Evolutionary conservation across 1,140 invertebrate genomes (phyloP), one percentile per base, ranked within the genome.

Genomic region (Sipha flava): DNA sequence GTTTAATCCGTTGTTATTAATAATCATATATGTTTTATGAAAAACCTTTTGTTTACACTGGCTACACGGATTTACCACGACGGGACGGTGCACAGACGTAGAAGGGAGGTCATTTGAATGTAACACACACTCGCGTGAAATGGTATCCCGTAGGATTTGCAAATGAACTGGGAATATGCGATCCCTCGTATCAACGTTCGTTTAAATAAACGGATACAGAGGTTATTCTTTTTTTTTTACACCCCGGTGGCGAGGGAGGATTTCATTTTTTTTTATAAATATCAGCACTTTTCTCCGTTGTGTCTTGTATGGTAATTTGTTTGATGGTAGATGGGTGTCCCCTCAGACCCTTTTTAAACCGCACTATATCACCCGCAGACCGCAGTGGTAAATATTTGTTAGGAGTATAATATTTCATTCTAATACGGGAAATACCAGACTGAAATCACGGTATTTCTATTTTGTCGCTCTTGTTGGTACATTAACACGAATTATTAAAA

Each of bases 281-380:
- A 77, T 77, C 73, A 77, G 73, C 73, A 77, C 73, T 59, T 43
- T 77, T 77, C 72, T 40, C 21, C 40, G 72, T 57, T 29, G 73
- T 77, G 49, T 77, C 73, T 77, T 77, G 73, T 77, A 77, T 77
- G 73, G 73, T 77, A 77, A 77, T 77, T 77, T 77, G 73, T 59
- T 77, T 59, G 52, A 23, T 16, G 52, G 73, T 47, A 31, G 12
- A 57, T 43, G 73, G 31, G 21, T 77, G 73, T 77, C 73, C 23
- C 73, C 52, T 43, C 49, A 40, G 73, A 77, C 73, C 73, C 73
- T 77, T 57, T 75, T 77, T 77, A 77, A 77, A 77, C 73, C 73
- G 16, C 73, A 77, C 73, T 77, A 77, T 57, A 77, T 77, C 73
- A 77, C 21, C 73, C 52, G 3, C 73, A 77, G 73, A 77, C 73